These are phyloP conservation scores for Nasonia longicornis DNA, from an alignment of 1,140 invertebrate species.

Conservation along the genomic window DNA sequence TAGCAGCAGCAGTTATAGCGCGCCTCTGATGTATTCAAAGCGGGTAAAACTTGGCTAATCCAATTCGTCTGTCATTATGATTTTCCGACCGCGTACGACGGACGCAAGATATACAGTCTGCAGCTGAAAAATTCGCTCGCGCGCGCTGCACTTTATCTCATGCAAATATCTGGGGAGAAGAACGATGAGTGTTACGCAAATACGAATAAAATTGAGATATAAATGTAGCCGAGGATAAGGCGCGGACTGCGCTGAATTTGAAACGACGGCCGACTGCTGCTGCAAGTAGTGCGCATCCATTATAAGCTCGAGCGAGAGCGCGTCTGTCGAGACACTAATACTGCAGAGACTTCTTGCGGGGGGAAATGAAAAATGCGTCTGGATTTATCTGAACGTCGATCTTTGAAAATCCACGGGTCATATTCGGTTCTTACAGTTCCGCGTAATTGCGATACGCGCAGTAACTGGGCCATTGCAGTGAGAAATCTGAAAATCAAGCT, in stretches of 20 bases:
- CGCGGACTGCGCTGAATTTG: neutral
- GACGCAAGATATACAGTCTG: too few species aligned
- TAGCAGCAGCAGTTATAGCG: too few species aligned
- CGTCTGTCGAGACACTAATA: neutral
- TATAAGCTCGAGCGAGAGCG: neutral
- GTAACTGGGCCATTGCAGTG: too few species aligned
- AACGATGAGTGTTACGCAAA: slow-evolving; percentile 22
- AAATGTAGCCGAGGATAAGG: neutral
- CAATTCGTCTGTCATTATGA: neutral
- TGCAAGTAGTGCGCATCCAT: neutral
- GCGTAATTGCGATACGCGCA: too few species aligned
- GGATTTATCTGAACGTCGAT: too few species aligned
- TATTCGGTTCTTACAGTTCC: too few species aligned
- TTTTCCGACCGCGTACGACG: neutral
- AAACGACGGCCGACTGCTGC: neutral
- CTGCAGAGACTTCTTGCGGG: neutral
- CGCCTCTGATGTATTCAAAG: neutral
- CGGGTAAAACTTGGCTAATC: neutral
- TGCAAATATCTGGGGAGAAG: neutral
- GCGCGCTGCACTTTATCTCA: neutral
- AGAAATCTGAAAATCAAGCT: too few species aligned
- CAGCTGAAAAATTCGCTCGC: neutral
- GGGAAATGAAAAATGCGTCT: too few species aligned
- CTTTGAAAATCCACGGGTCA: too few species aligned
- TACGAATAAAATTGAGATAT: slow-evolving; percentile 20